phyloP scores from a whole-genome alignment of 2,113 vertebrate species.

The Bucco capensis region DNA sequence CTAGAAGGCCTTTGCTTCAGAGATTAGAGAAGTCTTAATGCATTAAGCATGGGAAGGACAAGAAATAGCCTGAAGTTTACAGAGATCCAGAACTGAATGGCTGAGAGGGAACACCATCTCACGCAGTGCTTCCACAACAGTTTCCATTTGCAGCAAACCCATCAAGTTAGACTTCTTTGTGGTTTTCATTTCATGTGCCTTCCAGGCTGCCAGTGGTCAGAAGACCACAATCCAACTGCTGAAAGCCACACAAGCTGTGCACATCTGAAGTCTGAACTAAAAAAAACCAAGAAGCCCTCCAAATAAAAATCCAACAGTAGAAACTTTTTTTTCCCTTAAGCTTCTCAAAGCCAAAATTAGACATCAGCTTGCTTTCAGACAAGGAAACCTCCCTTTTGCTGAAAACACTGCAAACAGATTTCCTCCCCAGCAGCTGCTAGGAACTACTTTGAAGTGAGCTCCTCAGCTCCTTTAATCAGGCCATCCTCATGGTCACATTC shows the following conservation, averaged over 20 bases:
- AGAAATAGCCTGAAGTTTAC: slow-evolving; percentile 29
- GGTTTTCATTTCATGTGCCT: background rate
- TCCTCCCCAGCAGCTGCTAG: background rate
- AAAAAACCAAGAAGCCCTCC: background rate
- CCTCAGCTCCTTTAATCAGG: background rate
- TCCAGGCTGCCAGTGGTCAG: background rate
- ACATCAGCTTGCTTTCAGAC: background rate
- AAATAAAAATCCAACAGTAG: background rate
- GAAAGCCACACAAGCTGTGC: background rate
- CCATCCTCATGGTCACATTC: background rate
- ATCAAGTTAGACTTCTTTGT: background rate
- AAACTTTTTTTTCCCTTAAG: too few species aligned
- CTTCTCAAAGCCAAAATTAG: background rate
- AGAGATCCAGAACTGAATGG: background rate
- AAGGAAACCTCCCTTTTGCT: background rate
- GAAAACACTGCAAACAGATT: background rate
- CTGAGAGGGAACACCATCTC: background rate
- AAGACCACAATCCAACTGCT: background rate
- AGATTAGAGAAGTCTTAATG: slow-evolving; percentile 1
- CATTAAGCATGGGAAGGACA: background rate
- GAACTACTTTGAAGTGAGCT: background rate
- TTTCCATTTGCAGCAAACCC: background rate
- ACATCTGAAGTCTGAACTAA: background rate
- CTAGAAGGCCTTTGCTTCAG: background rate
- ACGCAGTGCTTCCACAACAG: background rate